phyloP scores from a whole-genome alignment of 2,797 vertebrate genomes.

The Varecia variegata region DNA sequence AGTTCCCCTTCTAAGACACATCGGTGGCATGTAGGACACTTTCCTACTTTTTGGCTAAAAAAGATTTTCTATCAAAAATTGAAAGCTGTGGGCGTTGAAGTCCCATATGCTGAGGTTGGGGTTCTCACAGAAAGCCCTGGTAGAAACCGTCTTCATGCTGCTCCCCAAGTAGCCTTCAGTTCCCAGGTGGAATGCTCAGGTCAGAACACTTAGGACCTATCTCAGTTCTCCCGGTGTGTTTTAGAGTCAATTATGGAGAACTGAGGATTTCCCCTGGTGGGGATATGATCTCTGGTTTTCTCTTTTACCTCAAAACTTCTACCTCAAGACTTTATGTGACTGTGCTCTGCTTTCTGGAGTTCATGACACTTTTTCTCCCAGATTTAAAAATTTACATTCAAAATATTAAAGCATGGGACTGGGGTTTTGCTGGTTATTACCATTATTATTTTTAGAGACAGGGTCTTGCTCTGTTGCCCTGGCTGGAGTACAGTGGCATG shows the following conservation, averaged over 20 bases:
- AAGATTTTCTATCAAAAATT: no score
- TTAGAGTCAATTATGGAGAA: background rate
- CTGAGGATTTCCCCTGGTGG: fast-evolving
- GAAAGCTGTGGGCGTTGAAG: fast-evolving
- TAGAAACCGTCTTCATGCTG: no score
- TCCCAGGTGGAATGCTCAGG: no score
- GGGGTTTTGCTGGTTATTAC: background rate
- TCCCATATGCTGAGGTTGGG: fast-evolving
- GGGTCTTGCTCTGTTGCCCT: no score
- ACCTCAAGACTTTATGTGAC: background rate
- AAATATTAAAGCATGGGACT: background rate
- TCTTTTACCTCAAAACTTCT: background rate
- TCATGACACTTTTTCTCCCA: fast-evolving
- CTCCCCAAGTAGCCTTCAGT: fast-evolving
- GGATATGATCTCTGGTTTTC: no score
- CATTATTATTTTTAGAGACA: no score
- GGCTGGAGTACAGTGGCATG: no score
- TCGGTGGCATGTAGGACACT: background rate
- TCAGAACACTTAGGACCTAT: fast-evolving
- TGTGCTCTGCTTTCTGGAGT: background rate
- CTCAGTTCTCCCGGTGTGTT: background rate
- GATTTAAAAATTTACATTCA: background rate
- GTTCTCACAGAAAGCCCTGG: fast-evolving
- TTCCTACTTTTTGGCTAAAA: background rate
- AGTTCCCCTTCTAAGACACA: background rate